phyloP scores from a whole-genome alignment of 2,113 vertebrate species.

The Solea senegalensis region DNA sequence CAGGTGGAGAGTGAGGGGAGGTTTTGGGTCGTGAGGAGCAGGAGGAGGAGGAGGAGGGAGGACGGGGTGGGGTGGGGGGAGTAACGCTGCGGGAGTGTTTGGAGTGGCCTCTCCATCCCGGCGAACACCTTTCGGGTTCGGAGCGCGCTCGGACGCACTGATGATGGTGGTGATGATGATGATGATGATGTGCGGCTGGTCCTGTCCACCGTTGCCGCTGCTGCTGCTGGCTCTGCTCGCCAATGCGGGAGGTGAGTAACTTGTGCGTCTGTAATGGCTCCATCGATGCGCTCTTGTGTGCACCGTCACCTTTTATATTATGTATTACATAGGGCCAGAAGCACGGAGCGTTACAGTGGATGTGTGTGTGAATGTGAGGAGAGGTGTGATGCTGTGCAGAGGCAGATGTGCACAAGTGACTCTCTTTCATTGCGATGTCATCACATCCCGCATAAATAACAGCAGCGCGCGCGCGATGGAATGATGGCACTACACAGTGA shows the following conservation, averaged over 20 bases:
- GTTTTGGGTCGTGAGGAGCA: constrained; percentile 45
- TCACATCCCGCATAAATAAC: constrained; percentile 40
- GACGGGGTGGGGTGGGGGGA: not conserved
- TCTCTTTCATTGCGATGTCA: constrained; percentile 64
- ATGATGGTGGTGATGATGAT: constrained; percentile 58
- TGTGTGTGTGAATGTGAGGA: constrained; percentile 13
- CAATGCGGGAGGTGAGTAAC: constrained; percentile 81
- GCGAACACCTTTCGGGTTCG: constrained; percentile 68
- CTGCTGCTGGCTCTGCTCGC: constrained; percentile 78
- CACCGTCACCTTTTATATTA: constrained; percentile 26
- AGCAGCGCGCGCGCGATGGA: constrained; percentile 11
- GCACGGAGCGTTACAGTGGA: constrained; percentile 1
- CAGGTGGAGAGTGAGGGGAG: constrained; percentile 63
- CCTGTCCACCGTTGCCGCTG: constrained; percentile 62
- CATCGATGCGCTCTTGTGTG: constrained; percentile 44
- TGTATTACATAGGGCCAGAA: not conserved
- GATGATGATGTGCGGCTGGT: constrained; percentile 73
- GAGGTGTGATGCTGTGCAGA: constrained; percentile 31
- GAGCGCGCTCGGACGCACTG: constrained; percentile 56
- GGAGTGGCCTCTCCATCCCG: constrained; percentile 61
- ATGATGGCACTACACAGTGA: not conserved
- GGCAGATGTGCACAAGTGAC: constrained; percentile 34
- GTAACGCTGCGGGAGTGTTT: constrained; percentile 52
- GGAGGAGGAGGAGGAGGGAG: not conserved
- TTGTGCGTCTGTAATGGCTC: constrained; percentile 43